Percentiles rank a stretch among this genome's conserved stretches.
phyloP scores from a whole-genome alignment of 2,113 vertebrate species.

The Podiceps cristatus region DNA sequence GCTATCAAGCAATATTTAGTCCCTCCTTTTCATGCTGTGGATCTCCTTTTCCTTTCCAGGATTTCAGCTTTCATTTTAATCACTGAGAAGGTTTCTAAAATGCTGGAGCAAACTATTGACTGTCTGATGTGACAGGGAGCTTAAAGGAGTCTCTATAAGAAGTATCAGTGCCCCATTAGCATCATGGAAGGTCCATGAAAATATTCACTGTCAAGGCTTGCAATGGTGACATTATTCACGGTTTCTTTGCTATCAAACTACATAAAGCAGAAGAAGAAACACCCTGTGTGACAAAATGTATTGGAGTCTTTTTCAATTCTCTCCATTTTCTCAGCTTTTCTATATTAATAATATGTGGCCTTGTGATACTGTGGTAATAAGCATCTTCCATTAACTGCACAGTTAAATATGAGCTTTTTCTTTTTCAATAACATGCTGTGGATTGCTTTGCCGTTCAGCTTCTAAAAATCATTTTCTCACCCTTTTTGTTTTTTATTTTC shows the following conservation, averaged over 20 bases:
- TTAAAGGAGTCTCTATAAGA: background rate
- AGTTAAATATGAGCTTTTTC: background rate
- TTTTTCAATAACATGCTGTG: background rate
- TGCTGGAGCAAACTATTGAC: background rate
- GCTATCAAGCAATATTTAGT: background rate
- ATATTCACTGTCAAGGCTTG: background rate
- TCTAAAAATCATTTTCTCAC: background rate
- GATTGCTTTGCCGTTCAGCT: background rate
- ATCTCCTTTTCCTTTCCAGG: background rate
- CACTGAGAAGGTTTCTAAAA: background rate
- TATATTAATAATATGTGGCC: background rate
- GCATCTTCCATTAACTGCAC: background rate
- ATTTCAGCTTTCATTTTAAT: background rate
- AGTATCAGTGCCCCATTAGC: background rate
- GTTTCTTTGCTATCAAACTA: background rate
- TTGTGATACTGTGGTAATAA: background rate
- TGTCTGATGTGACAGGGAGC: background rate
- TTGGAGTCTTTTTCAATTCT: background rate
- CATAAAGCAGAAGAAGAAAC: background rate
- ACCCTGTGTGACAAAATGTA: background rate
- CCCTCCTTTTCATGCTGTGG: background rate
- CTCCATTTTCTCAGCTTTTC: background rate
- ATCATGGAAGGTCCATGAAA: background rate
- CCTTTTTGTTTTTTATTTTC: accelerated
- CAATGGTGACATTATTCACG: background rate